These are phyloP conservation scores for Hydrocynus forskahlii DNA, from an alignment of 2,797 vertebrate species.

Conservation along the genomic window DNA sequence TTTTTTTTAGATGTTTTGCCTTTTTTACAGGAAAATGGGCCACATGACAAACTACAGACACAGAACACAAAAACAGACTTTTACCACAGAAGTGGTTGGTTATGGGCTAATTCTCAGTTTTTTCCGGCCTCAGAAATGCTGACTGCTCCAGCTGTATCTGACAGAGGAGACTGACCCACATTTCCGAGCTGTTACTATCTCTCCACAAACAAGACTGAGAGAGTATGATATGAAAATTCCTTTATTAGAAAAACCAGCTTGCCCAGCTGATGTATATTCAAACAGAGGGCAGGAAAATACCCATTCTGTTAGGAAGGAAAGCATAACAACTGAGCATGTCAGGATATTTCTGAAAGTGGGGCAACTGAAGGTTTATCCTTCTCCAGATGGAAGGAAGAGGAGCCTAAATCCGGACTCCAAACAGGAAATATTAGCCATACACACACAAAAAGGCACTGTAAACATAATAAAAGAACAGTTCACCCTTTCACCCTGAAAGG, in stretches of 20 bases:
- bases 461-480: constrained; percentile 16
- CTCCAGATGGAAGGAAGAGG: constrained; percentile 55
- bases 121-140: background rate
- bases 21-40: no score
- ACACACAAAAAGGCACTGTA: constrained; percentile 22
- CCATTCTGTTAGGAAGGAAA: background rate
- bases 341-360: background rate
- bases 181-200: constrained; percentile 13
- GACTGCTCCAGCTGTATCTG: constrained; percentile 1
- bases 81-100: background rate
- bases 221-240: background rate
- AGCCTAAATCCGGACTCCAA: constrained; percentile 54
- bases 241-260: background rate
- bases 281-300: background rate
- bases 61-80: background rate
- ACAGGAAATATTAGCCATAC: constrained; percentile 49
- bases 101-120: background rate
- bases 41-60: background rate
- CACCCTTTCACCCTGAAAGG: background rate
- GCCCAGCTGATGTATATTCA: background rate
- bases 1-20: no score
- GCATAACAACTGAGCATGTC: background rate
- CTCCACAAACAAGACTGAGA: constrained; percentile 2
- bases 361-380: background rate
- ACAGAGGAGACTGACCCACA: background rate